Conservation (phyloP, 92 coral and sea anemone genomes). For the Porites lobata region DNA sequence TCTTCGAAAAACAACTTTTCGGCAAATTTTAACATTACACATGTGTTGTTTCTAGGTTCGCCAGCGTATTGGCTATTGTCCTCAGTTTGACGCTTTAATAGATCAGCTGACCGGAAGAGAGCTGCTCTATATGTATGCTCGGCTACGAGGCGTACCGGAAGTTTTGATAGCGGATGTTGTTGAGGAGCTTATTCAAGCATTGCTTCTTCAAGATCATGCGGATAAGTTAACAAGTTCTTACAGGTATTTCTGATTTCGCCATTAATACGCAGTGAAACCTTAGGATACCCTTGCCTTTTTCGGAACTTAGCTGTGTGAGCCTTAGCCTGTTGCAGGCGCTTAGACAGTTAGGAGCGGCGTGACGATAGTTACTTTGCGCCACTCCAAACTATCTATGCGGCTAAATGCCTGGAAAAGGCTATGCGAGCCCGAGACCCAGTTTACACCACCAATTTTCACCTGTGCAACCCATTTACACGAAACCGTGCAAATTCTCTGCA, state of each 20-base stretch:
- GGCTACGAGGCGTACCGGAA: constrained; percentile 92
- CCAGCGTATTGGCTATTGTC: constrained; percentile 97
- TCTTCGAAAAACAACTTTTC: too few relatives aligned
- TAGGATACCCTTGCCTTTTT: too few relatives aligned
- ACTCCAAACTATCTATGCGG: too few relatives aligned
- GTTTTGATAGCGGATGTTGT: constrained; percentile 66
- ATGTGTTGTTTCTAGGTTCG: constrained; percentile 79
- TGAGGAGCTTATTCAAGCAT: constrained; percentile 78
- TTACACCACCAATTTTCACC: too few relatives aligned
- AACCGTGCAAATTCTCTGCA: too few relatives aligned
- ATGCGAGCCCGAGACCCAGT: too few relatives aligned
- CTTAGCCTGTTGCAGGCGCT: too few relatives aligned
- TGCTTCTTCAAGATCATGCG: constrained; percentile 87
- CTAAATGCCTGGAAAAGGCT: too few relatives aligned
- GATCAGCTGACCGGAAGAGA: constrained; percentile 97
- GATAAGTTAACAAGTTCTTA: constrained; percentile 93
- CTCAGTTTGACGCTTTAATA: constrained; percentile 97
- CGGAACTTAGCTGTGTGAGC: too few relatives aligned
- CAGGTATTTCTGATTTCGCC: constrained; percentile 64
- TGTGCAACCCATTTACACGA: too few relatives aligned
- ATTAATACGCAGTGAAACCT: not conserved
- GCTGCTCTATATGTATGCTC: constrained; percentile 90
- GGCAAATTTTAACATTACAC: not conserved
- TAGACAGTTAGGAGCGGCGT: too few relatives aligned
- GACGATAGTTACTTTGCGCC: too few relatives aligned